Percentiles rank a stretch among this genome's conserved stretches.
Evolutionary conservation across 2,113 vertebrate genomes (phyloP).

Genomic region (Percina caprodes): DNA sequence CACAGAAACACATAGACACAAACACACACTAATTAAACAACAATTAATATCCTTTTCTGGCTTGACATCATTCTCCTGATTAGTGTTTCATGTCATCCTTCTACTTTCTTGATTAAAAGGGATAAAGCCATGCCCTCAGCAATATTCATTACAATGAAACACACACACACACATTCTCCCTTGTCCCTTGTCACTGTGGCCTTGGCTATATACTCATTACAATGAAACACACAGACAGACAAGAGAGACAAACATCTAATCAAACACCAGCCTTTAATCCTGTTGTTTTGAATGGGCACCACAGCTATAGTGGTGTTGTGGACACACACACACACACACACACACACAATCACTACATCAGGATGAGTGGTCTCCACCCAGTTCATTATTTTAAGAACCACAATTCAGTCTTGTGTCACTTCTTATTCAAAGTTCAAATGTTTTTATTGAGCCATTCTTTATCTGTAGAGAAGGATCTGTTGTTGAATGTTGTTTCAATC

Average conservation of each 20-base stretch:
- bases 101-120: conserved; percentile 76
- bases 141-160: conserved; percentile 70
- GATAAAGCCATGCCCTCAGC: conserved; percentile 62
- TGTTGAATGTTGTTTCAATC: background rate
- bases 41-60: conserved; percentile 61
- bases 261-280: conserved; percentile 76
- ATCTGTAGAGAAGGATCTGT: background rate
- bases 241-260: conserved; percentile 76
- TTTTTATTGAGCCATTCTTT: background rate
- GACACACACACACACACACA: conserved; percentile 16
- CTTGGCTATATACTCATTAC: conserved; percentile 61
- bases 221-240: conserved; percentile 66
- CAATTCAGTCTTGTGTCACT: background rate
- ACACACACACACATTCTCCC: conserved; percentile 1
- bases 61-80: conserved; percentile 50
- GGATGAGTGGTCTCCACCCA: background rate
- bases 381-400: conserved; percentile 1
- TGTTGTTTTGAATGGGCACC: conserved; percentile 72
- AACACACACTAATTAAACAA: conserved; percentile 20
- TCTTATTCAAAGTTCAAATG: conserved; percentile 1
- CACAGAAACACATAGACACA: background rate
- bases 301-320: conserved; percentile 7
- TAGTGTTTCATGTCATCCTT: conserved; percentile 68
- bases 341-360: background rate
- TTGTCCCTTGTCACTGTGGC: conserved; percentile 29